phyloP scores from a whole-genome alignment of 2,113 vertebrate species.

The Cryptomyrus ogoouensis region DNA sequence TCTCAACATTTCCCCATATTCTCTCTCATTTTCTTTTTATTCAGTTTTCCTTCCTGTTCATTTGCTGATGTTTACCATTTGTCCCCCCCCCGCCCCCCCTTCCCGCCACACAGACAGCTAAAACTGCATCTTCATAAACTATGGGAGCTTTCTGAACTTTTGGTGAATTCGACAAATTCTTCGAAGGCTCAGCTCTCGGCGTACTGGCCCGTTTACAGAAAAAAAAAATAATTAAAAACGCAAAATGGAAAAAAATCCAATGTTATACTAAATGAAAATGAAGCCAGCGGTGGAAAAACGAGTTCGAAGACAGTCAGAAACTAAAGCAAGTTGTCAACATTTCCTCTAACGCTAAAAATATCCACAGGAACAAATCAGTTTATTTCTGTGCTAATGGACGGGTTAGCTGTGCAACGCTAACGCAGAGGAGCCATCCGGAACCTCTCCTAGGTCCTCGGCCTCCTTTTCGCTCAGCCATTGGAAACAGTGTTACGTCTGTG shows the following conservation, averaged over 20 bases:
- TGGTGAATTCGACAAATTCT: neutral
- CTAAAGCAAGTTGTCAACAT: slow-evolving; percentile 24
- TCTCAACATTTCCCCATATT: slow-evolving; percentile 30
- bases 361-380: slow-evolving; percentile 27
- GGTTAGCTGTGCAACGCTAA: slow-evolving; percentile 35
- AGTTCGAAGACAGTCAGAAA: slow-evolving; percentile 13
- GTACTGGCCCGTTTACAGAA: neutral
- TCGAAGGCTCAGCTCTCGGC: neutral
- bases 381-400: slow-evolving; percentile 38
- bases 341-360: slow-evolving; percentile 40
- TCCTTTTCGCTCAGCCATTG: neutral
- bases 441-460: neutral
- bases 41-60: slow-evolving; percentile 4
- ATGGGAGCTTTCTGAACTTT: neutral
- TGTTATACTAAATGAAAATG: slow-evolving; percentile 47
- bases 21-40: neutral
- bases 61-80: slow-evolving; percentile 16
- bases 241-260: neutral
- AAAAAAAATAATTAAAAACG: neutral
- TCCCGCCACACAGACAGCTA: slow-evolving; percentile 77
- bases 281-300: slow-evolving; percentile 36
- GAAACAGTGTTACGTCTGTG: neutral
- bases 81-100: slow-evolving; percentile 42
- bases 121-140: slow-evolving; percentile 58
- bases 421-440: slow-evolving; percentile 22